Conservation (phyloP, 2,888 invertebrate species). For the Troides oblongomaculatus region DNA sequence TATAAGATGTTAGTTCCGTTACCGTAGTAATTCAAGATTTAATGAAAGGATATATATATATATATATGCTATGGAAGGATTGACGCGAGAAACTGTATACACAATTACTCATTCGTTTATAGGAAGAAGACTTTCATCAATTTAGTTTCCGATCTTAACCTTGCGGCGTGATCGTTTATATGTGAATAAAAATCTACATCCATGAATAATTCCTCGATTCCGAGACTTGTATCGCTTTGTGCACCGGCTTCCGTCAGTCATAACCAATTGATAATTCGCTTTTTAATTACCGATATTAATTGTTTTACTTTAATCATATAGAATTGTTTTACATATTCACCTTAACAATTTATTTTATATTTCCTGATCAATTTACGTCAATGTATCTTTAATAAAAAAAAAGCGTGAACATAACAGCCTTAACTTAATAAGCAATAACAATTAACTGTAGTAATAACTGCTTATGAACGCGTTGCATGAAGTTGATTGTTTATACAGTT, state of each 20-base stretch:
- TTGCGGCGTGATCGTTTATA: conserved; percentile 16
- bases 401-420: not conserved
- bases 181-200: conserved; percentile 6
- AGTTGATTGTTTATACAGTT: too few species aligned
- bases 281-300: conserved; percentile 9
- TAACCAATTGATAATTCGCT: conserved; percentile 17
- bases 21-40: too few species aligned
- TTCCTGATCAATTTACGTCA: conserved; percentile 1
- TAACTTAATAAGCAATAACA: too few species aligned
- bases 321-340: not conserved
- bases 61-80: not conserved
- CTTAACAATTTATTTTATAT: not conserved
- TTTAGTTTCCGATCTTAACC: conserved; percentile 9
- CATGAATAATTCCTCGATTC: conserved; percentile 15
- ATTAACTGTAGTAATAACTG: too few species aligned
- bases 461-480: too few species aligned
- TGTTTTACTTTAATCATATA: conserved; percentile 6
- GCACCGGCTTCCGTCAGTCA: conserved; percentile 20
- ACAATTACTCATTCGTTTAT: too few species aligned
- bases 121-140: conserved; percentile 11
- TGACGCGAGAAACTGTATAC: not conserved
- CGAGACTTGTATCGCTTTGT: conserved; percentile 5
- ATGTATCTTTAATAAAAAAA: not conserved
- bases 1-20: too few species aligned
- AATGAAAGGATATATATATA: not conserved